Evolutionary conservation across 2,888 invertebrate species (phyloP), one percentile per base, ranked within the genome.

Genomic region (Cephus spinipes): DNA sequence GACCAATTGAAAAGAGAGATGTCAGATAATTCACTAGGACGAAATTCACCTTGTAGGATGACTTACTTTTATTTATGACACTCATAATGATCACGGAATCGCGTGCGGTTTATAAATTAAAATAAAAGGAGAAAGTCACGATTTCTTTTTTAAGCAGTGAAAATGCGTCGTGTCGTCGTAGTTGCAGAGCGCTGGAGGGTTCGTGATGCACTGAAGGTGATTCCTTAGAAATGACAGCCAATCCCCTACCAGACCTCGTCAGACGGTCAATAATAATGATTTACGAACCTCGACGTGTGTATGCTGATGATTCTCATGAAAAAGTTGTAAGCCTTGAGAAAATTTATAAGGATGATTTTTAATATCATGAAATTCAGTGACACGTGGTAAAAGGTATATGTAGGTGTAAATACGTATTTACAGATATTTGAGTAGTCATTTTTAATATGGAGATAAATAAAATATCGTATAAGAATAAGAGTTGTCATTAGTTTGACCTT

Each of bases 181-280:
- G 84, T 81, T 82, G 85, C 87, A 82, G 81, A 80, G 23, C 40
- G 87, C 83, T 81, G 79, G 85, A 87, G 87, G 86, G 87, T 83
- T 83, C 85, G 87, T 80, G 83, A 86, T 83, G 80, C 81, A 88
- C 89, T 90, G 84, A 86, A 82, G 86, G 78, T 83, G 91, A 91
- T 89, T 86, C 90, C 91, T 82, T 91, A 91, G 84, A 87, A 91
- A 85, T 90, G 90, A 87, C 86, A 81, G 82, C 80, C 85, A 82
- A 84, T 84, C 84, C 84, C 82, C 81, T 75, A 78, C 79, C 84
- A 83, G 84, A 81, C 84, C 81, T 74, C 73, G 36, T 0, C 36
- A 55, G 68, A 74, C 77, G 80, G 79, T 86, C 84, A 83, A 86
- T 85, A 85, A 33, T 78, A 79, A 80, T 78, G 79, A 81, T 78